These are phyloP conservation scores for Serripes groenlandicus DNA, from an alignment of 2,888 invertebrate species.

Conservation along the genomic window DNA sequence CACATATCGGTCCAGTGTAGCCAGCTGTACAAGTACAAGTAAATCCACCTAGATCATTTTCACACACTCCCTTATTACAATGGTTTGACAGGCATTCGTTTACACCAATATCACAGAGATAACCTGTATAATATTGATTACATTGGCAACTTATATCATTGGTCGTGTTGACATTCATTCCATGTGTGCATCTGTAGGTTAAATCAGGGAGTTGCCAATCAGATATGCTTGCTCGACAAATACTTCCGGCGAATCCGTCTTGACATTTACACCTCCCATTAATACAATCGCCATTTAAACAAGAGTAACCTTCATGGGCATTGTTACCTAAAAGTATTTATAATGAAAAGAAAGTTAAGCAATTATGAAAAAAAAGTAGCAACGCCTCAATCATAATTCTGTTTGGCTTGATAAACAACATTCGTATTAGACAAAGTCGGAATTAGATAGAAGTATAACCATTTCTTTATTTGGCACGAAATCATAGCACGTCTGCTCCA, in stretches of 20 bases:
- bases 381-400: too few species aligned
- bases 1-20: conserved; percentile 46
- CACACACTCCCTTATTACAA: background rate
- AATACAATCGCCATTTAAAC: conserved; percentile 1
- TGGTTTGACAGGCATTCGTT: background rate
- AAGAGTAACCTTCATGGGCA: background rate
- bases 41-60: background rate
- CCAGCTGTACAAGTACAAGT: conserved; percentile 66
- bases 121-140: background rate
- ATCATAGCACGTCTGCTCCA: too few species aligned
- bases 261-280: background rate
- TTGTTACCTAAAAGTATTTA: background rate
- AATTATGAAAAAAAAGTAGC: too few species aligned
- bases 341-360: background rate
- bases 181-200: background rate
- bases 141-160: background rate
- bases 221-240: background rate
- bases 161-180: background rate
- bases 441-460: too few species aligned
- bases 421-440: too few species aligned
- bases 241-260: background rate
- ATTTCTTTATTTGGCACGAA: too few species aligned
- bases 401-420: too few species aligned
- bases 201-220: background rate
- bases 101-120: background rate